phyloP scores from a whole-genome alignment of 2,888 invertebrate genomes.

The Parnassius mnemosyne region DNA sequence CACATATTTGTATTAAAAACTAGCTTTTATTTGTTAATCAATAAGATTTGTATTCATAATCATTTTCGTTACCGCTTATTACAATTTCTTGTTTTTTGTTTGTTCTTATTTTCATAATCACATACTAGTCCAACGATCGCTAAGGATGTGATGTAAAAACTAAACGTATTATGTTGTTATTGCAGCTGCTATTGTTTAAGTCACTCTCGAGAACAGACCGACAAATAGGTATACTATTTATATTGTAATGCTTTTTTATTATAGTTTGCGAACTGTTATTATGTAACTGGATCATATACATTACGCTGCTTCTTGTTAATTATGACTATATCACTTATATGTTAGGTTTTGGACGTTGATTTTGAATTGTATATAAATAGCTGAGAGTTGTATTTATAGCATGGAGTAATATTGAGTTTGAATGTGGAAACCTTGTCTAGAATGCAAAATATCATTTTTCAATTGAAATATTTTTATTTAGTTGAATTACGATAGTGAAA shows the following conservation, averaged over 20 bases:
- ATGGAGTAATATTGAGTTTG: constrained; percentile 20
- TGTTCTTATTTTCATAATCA: constrained; percentile 13
- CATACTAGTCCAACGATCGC: background rate
- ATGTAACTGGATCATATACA: constrained; percentile 19
- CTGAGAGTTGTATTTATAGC: constrained; percentile 28
- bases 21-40: constrained; percentile 17
- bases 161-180: constrained; percentile 62
- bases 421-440: constrained; percentile 17
- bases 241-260: constrained; percentile 61
- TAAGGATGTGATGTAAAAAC: constrained; percentile 45
- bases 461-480: no score
- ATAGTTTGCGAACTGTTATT: constrained; percentile 47
- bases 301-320: constrained; percentile 13
- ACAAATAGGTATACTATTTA: constrained; percentile 74
- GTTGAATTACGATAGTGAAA: no score
- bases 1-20: constrained; percentile 6
- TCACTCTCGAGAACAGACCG: constrained; percentile 74
- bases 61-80: constrained; percentile 24
- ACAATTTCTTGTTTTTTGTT: constrained; percentile 24
- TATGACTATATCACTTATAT: background rate
- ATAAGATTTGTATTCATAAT: constrained; percentile 22
- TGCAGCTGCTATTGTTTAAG: constrained; percentile 81
- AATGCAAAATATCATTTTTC: background rate
- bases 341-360: constrained; percentile 13
- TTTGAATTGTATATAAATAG: constrained; percentile 26